These are phyloP conservation scores for Lepidonotus clava DNA, from an alignment of 2,888 invertebrate genomes.

Conservation along the genomic window DNA sequence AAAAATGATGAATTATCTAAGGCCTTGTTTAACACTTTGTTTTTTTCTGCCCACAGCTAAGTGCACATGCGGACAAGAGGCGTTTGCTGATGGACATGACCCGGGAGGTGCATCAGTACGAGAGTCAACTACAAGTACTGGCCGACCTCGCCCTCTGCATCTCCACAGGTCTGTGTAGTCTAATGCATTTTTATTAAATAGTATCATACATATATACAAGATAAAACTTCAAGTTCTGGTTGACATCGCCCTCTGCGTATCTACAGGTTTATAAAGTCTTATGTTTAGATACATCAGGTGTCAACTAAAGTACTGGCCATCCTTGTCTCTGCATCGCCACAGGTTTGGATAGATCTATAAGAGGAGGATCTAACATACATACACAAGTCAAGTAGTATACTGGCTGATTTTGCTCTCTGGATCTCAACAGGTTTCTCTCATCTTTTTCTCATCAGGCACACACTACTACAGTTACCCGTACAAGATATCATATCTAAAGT, in stretches of 20 bases:
- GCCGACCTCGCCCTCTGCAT: constrained; percentile 86
- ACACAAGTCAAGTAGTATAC: no score
- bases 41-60: constrained; percentile 53
- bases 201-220: neutral
- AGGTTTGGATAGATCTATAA: no score
- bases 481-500: no score
- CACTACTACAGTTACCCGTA: no score
- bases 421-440: no score
- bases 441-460: no score
- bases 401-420: no score
- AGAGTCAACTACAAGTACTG: constrained; percentile 85
- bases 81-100: constrained; percentile 85
- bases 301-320: no score
- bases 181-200: neutral
- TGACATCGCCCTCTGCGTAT: neutral
- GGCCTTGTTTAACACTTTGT: no score
- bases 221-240: no score
- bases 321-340: no score
- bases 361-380: no score
- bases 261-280: neutral
- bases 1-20: neutral
- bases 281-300: neutral
- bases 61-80: constrained; percentile 84
- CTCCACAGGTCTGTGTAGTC: constrained; percentile 76
- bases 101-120: constrained; percentile 83